Base-by-base conservation (phyloP, 2,888 invertebrate genomes). In the Sphaeridia pumilis region DNA sequence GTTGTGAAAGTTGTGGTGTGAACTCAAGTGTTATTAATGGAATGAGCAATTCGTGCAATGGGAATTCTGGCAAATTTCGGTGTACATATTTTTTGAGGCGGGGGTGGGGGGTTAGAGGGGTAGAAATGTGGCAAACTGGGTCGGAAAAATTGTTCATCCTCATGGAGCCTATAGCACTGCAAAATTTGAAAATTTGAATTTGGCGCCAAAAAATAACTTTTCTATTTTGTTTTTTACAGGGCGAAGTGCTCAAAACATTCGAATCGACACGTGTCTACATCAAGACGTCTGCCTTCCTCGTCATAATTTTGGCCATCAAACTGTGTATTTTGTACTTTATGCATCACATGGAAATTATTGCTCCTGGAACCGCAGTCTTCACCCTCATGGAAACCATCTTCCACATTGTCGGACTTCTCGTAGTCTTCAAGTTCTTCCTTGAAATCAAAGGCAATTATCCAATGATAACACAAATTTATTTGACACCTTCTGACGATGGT, bases 271-370 rank as follows among this genome's bases (percentile, higher is more conserved):
- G 54, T 4, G 28, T 49, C 4, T 54, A 49, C 49, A 41, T 54
- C 26, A 54, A 54, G 49, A 54, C 54, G 17, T 42, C 28, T 24
- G 28, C 48, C 35, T 54, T 54, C 21, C 20, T 54, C 22, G 4
- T 54, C 3, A 49, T 44, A 12, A 42, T 54, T 22, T n/a, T 49
- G 2, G 10, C 45, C 2, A 46, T 41, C 5, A 54, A 54, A 31
- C 45, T 54, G 2, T 51, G 51, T 31, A 49, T 54, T 21, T 28
- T 54, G 3, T 49, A 49, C 36, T 54, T 54, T 45, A 54, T 54
- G 42, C 28, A 51, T 17, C 46, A 54, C n/a, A 43, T 54, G 44
- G 31, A 49, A 10, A 54, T 38, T n/a, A n/a, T 22, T 22, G 54
- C 49, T 7, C 34, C 25, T 5, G 2, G 51, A 21, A 54, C 49